Evolutionary conservation across 1,140 invertebrate genomes (phyloP).

Genomic region (Andricus grossulariae): DNA sequence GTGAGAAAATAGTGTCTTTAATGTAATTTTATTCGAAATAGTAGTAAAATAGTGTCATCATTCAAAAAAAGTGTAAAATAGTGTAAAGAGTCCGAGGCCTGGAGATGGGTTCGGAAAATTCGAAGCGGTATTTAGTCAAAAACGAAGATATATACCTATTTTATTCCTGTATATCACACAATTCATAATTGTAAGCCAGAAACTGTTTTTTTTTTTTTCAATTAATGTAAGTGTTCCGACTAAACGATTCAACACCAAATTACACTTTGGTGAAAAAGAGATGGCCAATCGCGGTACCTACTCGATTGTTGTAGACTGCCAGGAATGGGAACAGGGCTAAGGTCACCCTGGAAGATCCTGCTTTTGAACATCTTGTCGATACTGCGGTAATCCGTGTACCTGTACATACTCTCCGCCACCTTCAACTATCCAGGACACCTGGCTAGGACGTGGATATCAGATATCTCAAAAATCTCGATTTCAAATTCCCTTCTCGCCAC

Average conservation of each 20-base stretch:
- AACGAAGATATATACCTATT: too few species aligned
- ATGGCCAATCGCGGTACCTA: constrained; percentile 51
- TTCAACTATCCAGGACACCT: background rate
- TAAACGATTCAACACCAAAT: background rate
- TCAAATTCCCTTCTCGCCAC: background rate
- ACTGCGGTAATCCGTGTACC: constrained; percentile 53
- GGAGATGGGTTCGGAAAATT: too few species aligned
- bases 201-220: constrained; percentile 30
- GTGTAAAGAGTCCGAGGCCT: too few species aligned
- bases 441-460: background rate
- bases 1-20: too few species aligned
- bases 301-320: constrained; percentile 63
- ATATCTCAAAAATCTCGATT: too few species aligned
- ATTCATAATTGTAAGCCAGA: too few species aligned
- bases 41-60: too few species aligned
- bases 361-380: constrained; percentile 68
- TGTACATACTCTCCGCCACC: constrained; percentile 44
- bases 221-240: background rate
- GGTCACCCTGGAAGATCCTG: constrained; percentile 68
- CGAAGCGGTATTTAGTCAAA: too few species aligned
- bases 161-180: too few species aligned
- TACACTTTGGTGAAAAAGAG: background rate
- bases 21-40: too few species aligned
- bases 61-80: too few species aligned
- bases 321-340: constrained; percentile 64